Evolutionary conservation across 2,797 vertebrate species (phyloP).

Genomic region (Vireo griseus): DNA sequence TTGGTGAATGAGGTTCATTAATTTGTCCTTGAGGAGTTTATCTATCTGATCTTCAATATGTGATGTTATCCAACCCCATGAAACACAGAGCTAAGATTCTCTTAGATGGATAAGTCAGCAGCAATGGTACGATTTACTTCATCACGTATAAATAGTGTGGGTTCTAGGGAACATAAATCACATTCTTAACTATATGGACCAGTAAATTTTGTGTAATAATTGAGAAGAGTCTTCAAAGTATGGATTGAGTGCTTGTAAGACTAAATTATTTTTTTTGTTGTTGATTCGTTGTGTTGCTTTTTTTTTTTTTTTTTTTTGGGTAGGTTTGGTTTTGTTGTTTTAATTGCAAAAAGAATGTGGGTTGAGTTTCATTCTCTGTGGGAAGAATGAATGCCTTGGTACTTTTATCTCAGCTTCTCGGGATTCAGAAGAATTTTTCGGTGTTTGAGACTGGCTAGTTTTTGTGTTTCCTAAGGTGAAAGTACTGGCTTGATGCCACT

Average conservation of each 20-base stretch:
- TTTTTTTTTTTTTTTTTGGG: background rate
- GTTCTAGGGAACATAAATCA: background rate
- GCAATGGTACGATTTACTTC: background rate
- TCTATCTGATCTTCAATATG: background rate
- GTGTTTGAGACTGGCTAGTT: background rate
- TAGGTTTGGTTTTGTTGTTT: background rate
- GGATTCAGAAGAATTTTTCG: background rate
- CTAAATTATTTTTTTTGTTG: background rate
- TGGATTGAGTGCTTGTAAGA: background rate
- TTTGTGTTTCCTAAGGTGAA: background rate
- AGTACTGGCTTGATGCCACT: background rate
- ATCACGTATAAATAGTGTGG: background rate
- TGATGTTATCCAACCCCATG: background rate
- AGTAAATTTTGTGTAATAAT: background rate
- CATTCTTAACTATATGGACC: background rate
- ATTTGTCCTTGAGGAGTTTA: background rate
- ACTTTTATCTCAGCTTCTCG: background rate
- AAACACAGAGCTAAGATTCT: background rate
- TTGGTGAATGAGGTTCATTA: background rate
- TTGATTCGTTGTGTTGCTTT: background rate
- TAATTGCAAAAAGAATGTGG: background rate
- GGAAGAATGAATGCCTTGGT: background rate
- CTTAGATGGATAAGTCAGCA: background rate
- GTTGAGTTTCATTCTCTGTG: background rate
- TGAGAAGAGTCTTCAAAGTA: background rate